Conservation (phyloP, 2,113 vertebrate genomes). For the Eubucco bourcierii region DNA sequence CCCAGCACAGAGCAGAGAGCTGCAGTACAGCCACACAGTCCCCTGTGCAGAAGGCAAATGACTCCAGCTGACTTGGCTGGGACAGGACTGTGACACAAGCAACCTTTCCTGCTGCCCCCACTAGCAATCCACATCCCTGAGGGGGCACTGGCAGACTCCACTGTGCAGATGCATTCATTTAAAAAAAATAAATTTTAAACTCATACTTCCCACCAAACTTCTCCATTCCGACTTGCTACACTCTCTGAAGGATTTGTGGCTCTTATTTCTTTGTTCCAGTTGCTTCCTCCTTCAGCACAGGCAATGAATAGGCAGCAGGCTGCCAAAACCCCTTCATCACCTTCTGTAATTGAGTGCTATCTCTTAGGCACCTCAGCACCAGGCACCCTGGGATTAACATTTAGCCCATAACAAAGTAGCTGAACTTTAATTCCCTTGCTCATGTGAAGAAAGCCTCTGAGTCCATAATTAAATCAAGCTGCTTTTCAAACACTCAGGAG, state of each 20-base stretch:
- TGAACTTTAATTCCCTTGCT: conserved; percentile 44
- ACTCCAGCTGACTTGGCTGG: neutral
- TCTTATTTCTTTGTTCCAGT: neutral
- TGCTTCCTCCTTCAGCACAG: neutral
- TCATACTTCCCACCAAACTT: neutral
- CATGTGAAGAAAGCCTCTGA: conserved; percentile 33
- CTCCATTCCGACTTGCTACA: neutral
- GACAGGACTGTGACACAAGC: neutral
- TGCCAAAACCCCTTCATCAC: conserved; percentile 26
- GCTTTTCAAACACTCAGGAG: neutral
- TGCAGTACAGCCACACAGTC: neutral
- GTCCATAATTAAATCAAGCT: conserved; percentile 26
- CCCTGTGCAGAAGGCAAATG: neutral
- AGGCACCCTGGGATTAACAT: conserved; percentile 30
- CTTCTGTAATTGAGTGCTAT: conserved; percentile 3
- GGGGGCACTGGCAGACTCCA: neutral
- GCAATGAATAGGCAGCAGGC: neutral
- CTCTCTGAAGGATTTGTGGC: neutral
- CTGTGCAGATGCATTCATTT: neutral
- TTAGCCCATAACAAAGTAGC: conserved; percentile 28
- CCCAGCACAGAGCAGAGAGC: neutral
- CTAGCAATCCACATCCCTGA: neutral
- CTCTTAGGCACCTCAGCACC: neutral
- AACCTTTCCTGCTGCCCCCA: neutral
- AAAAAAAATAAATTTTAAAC: neutral